These are phyloP conservation scores for Drosophila multiciliata DNA, from an alignment of 2,888 invertebrate species.

Conservation along the genomic window DNA sequence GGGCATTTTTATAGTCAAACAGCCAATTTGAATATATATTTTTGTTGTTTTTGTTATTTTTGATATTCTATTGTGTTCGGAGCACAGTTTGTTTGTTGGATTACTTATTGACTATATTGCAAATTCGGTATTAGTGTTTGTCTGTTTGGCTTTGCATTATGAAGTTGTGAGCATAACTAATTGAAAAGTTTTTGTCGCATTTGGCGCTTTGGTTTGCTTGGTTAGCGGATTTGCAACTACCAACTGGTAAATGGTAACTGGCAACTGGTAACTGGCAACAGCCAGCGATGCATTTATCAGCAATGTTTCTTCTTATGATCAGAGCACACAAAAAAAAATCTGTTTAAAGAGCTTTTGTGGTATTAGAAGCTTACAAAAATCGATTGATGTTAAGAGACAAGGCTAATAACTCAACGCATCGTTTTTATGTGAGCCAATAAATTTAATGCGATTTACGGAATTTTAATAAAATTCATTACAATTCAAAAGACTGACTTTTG, in stretches of 20 bases:
- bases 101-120: constrained; percentile 69
- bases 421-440: constrained; percentile 1
- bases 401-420: constrained; percentile 4
- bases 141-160: constrained; percentile 63
- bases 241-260: constrained; percentile 7
- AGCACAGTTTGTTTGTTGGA: constrained; percentile 49
- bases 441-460: neutral
- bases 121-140: constrained; percentile 63
- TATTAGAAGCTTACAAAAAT: constrained; percentile 2
- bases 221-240: constrained; percentile 48
- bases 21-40: neutral
- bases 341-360: constrained; percentile 21
- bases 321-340: constrained; percentile 4
- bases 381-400: neutral
- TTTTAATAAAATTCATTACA: constrained; percentile 4
- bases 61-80: constrained; percentile 4
- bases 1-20: constrained; percentile 2
- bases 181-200: constrained; percentile 74
- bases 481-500: neutral
- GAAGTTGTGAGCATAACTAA: constrained; percentile 78
- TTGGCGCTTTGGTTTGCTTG: constrained; percentile 46
- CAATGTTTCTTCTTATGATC: constrained; percentile 31
- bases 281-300: constrained; percentile 22
- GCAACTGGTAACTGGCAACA: constrained; percentile 24
- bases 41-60: constrained; percentile 7